phyloP scores from a whole-genome alignment of 2,888 invertebrate genomes.

The Phyllotreta cruciferae region DNA sequence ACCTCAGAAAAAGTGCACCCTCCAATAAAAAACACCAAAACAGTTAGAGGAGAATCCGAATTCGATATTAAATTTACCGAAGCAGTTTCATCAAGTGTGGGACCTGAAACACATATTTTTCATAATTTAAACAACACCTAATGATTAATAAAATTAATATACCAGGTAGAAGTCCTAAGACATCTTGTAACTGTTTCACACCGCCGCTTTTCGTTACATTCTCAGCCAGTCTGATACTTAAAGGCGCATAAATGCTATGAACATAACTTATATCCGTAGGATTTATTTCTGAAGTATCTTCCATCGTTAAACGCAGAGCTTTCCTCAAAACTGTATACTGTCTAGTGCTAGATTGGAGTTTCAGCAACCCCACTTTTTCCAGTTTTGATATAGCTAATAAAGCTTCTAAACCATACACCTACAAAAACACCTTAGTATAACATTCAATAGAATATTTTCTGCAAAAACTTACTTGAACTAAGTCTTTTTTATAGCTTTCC shows the following conservation, averaged over 20 bases:
- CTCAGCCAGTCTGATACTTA: conserved; percentile 87
- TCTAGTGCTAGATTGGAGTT: conserved; percentile 74
- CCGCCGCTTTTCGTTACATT: conserved; percentile 78
- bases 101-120: conserved; percentile 58
- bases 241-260: conserved; percentile 91
- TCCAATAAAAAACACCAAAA: conserved; percentile 94
- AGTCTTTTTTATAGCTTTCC: conserved; percentile 68
- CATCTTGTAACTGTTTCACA: conserved; percentile 83
- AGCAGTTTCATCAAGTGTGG: conserved; percentile 72
- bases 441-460: background rate
- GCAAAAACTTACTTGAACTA: conserved; percentile 60
- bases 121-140: background rate
- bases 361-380: conserved; percentile 85
- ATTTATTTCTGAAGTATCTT: conserved; percentile 83
- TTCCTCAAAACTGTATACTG: conserved; percentile 81
- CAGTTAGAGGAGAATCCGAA: conserved; percentile 70
- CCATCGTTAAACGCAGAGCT: conserved; percentile 84
- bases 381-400: conserved; percentile 83
- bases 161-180: conserved; percentile 81
- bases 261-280: conserved; percentile 91
- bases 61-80: conserved; percentile 50
- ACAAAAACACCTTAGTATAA: conserved; percentile 45
- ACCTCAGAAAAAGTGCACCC: conserved; percentile 95
- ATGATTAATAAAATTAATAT: conserved; percentile 6
- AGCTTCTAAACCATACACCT: conserved; percentile 88